Evolutionary conservation across 2,113 vertebrate genomes (phyloP).

Genomic region (Cyprinus carpio): DNA sequence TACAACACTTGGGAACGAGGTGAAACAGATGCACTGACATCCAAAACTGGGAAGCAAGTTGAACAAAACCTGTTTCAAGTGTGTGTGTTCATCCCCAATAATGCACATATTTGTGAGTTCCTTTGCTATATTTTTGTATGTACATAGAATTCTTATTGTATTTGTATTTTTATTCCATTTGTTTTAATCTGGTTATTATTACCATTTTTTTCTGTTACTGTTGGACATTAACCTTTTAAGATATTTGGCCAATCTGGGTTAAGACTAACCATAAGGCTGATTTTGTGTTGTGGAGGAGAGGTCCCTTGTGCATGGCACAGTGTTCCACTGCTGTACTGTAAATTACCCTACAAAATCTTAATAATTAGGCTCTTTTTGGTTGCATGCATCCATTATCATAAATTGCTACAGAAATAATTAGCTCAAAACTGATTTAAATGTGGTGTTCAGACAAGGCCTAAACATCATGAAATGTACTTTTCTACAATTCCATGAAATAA

Average conservation of each 20-base stretch:
- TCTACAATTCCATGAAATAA: not conserved
- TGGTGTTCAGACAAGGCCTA: not conserved
- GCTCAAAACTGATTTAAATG: not conserved
- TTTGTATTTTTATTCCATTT: slow-evolving; percentile 71
- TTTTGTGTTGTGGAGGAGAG: slow-evolving; percentile 57
- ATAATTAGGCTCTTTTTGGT: slow-evolving; percentile 15
- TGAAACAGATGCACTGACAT: slow-evolving; percentile 57
- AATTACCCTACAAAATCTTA: slow-evolving; percentile 7
- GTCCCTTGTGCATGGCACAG: slow-evolving; percentile 29
- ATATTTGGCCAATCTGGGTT: slow-evolving; percentile 51
- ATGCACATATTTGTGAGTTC: slow-evolving; percentile 71
- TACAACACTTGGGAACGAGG: slow-evolving; percentile 45
- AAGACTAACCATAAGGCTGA: slow-evolving; percentile 35
- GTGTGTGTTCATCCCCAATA: slow-evolving; percentile 53
- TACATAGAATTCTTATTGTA: slow-evolving; percentile 72
- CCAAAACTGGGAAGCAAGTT: slow-evolving; percentile 46
- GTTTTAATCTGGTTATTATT: slow-evolving; percentile 63
- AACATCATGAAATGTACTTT: not conserved
- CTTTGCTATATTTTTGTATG: slow-evolving; percentile 84
- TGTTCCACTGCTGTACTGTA: slow-evolving; percentile 28
- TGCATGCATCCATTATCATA: slow-evolving; percentile 7
- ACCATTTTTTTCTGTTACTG: slow-evolving; percentile 60
- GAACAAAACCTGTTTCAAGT: slow-evolving; percentile 52
- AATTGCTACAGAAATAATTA: not conserved
- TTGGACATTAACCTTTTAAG: slow-evolving; percentile 56